phyloP scores from a whole-genome alignment of 2,113 vertebrate species.

The Pyrgilauda ruficollis region DNA sequence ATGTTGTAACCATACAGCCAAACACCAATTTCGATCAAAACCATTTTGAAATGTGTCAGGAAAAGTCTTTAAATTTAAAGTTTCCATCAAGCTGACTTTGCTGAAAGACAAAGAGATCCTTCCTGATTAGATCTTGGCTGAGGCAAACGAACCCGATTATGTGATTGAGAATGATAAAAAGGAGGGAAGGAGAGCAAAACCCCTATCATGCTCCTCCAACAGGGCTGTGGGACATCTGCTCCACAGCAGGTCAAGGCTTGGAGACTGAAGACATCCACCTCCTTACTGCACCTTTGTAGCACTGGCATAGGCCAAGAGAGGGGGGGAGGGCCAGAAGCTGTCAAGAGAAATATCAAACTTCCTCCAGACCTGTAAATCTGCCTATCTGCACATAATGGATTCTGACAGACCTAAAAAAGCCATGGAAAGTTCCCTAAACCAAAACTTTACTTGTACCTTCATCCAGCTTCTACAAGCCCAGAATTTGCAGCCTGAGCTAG shows the following conservation, averaged over 20 bases:
- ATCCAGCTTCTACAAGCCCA: background rate
- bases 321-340: background rate
- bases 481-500: background rate
- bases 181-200: background rate
- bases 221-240: background rate
- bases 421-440: background rate
- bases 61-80: conserved; percentile 48
- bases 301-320: background rate
- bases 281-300: background rate
- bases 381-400: background rate
- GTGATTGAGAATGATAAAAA: conserved; percentile 3
- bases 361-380: background rate
- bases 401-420: background rate
- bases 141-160: conserved; percentile 16
- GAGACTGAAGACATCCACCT: background rate
- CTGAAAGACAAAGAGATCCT: conserved; percentile 59
- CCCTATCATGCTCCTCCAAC: background rate
- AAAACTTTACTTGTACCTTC: background rate
- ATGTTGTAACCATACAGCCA: background rate
- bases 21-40: background rate
- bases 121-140: conserved; percentile 59
- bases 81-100: conserved; percentile 58
- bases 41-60: background rate
- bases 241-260: background rate
- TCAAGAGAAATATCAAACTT: background rate